Percentiles rank a stretch among this genome's conserved stretches.
Conservation (phyloP, 2,888 invertebrate species). For the Endotricha flammealis region DNA sequence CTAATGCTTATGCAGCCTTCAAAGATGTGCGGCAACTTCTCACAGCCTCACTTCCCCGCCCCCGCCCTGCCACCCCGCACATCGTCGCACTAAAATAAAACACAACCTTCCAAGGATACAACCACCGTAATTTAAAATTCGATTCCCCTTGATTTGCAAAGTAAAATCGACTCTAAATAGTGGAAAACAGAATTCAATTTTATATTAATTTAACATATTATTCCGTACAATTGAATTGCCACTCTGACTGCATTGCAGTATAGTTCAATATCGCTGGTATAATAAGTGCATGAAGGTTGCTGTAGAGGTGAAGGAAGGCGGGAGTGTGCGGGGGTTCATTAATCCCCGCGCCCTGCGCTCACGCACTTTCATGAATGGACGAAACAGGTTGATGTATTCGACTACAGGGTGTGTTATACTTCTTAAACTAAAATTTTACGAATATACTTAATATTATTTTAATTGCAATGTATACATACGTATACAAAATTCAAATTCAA, state of each 20-base stretch:
- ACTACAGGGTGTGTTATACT: constrained; percentile 63
- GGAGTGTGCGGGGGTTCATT: constrained; percentile 67
- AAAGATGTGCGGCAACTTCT: constrained; percentile 64
- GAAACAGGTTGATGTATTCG: constrained; percentile 75
- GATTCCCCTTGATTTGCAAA: constrained; percentile 35
- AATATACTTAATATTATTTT: constrained; percentile 14
- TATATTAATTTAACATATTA: constrained; percentile 2
- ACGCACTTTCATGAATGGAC: constrained; percentile 78
- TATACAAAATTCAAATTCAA: not conserved
- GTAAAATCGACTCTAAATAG: constrained; percentile 34
- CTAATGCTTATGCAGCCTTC: constrained; percentile 64
- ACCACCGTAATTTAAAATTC: constrained; percentile 65
- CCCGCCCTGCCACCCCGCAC: constrained; percentile 33
- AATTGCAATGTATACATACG: too few species aligned
- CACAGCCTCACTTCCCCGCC: constrained; percentile 51
- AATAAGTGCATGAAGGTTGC: constrained; percentile 32
- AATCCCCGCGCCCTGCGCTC: constrained; percentile 78
- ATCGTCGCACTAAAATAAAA: constrained; percentile 58
- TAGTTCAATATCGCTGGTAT: constrained; percentile 28
- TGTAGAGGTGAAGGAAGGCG: constrained; percentile 49
- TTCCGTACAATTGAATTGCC: constrained; percentile 24
- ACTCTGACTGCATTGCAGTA: constrained; percentile 28
- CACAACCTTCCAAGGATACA: constrained; percentile 76
- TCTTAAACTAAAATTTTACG: constrained; percentile 23
- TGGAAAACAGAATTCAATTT: not conserved